Evolutionary conservation across 2,888 invertebrate species (phyloP).

Genomic region (Lasioglossum leucozonium): DNA sequence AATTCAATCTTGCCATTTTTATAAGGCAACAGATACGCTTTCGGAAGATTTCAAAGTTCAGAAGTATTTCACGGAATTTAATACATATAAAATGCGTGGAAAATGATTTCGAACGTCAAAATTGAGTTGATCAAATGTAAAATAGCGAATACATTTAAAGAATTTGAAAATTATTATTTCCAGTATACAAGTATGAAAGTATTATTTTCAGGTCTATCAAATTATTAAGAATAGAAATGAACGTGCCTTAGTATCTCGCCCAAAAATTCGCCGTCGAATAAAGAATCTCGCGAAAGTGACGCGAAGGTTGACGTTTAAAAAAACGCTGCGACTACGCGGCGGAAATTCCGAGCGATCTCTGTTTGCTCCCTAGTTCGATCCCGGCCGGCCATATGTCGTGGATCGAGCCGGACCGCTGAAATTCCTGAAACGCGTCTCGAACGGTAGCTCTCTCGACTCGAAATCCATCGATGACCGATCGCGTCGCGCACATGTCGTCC

Average conservation of each 20-base stretch:
- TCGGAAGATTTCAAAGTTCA: background rate
- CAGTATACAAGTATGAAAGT: no score
- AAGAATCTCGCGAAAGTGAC: background rate
- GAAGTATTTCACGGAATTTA: background rate
- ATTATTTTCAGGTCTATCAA: background rate
- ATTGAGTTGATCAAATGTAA: background rate
- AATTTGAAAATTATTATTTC: no score
- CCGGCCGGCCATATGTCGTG: background rate
- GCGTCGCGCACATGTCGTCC: conserved; percentile 49
- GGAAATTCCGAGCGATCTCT: background rate
- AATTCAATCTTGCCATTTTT: background rate
- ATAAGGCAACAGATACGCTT: background rate
- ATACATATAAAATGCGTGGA: background rate
- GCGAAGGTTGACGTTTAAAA: background rate
- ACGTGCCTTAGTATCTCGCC: no score
- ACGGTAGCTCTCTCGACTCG: background rate
- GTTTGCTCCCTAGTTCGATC: background rate
- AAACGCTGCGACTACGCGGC: background rate
- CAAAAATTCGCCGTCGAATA: background rate
- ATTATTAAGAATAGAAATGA: background rate
- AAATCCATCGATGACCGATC: conserved; percentile 12
- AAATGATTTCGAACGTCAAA: background rate
- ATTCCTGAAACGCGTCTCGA: conserved; percentile 34
- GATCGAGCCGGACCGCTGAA: background rate
- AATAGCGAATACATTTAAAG: background rate